Base-by-base conservation (phyloP, 2,113 vertebrate species). In the Microcebus murinus region DNA sequence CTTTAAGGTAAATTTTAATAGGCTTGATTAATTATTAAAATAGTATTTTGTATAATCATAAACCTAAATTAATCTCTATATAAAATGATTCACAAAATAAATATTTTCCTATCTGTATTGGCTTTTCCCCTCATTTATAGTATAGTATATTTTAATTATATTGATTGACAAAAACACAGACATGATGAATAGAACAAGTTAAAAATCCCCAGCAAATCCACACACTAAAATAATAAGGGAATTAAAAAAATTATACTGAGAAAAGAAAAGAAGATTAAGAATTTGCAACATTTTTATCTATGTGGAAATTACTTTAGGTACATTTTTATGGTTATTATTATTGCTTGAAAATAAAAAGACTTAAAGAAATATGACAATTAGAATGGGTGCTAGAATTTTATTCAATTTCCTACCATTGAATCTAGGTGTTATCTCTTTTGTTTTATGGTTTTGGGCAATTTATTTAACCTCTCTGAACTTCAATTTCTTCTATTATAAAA, bases 61-160 rank as follows among this genome's bases (percentile, higher is more conserved):
- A 80, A 68, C 23, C 10, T 79, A 67, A 92, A 29, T 87, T 90
- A 96, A 76, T 68, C 15, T 94, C 29, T 17, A 17, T 31, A 45
- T 87, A 63, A 90, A 95, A 63, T 88, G 3, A 96, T 21, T 79
- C 2, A 36, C 17, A 79, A 79, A 87, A n/a, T 27, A 87, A 95
- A 70, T 50, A 76, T 80, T 82, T 87, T 86, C 4, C 6, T 34
- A 34, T 68, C 3, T 50, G 17, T n/a, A 61, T 86, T 96, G 45
- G 36, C 11, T 73, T 92, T 67, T 23, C 1, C 31, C 20, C 3
- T 84, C 17, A 14, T 71, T 82, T 79, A 39, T 39, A 52, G 71
- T 57, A 85, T 18, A 45, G 1, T 52, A 48, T 81, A 57, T 85
- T 95, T 91, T 91, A 77, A 87, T 94, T 96, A 86, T 36, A 84